Conservation (phyloP, 2,888 invertebrate genomes). For the Leucania comma region DNA sequence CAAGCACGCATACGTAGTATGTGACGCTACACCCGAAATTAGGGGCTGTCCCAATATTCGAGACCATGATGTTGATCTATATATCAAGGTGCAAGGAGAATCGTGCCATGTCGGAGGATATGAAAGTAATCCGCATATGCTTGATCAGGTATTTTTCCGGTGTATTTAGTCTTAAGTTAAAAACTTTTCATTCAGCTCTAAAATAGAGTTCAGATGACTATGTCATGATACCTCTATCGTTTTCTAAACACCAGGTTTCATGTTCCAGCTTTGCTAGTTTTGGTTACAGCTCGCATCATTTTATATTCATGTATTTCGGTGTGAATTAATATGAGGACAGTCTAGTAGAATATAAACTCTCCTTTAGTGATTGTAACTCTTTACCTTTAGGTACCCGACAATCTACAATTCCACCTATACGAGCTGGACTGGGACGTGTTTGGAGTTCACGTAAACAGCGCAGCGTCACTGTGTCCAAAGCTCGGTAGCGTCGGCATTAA, state of each 20-base stretch:
- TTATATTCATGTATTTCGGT: not conserved
- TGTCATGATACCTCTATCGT: not conserved
- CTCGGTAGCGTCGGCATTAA: constrained; percentile 95
- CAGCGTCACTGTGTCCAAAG: constrained; percentile 94
- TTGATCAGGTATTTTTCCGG: constrained; percentile 91
- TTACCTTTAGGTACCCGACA: constrained; percentile 91
- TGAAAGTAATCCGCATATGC: constrained; percentile 95
- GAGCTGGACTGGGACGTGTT: constrained; percentile 97
- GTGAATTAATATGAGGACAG: not conserved
- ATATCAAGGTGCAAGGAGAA: constrained; percentile 96
- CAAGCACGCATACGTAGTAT: constrained; percentile 97
- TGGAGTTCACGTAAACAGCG: constrained; percentile 93
- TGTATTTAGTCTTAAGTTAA: not conserved
- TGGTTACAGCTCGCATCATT: not conserved
- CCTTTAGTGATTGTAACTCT: not conserved
- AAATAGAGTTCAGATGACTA: not conserved
- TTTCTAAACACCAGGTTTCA: not conserved
- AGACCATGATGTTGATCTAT: constrained; percentile 96
- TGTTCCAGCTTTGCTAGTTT: not conserved
- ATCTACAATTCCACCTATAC: constrained; percentile 96
- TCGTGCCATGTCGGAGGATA: constrained; percentile 96
- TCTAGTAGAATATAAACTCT: not conserved
- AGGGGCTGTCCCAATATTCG: constrained; percentile 95
- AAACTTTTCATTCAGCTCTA: too few species aligned
- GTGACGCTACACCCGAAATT: constrained; percentile 94